These are phyloP conservation scores for Callipepla californica DNA, from an alignment of 2,113 vertebrate genomes.

Conservation along the genomic window DNA sequence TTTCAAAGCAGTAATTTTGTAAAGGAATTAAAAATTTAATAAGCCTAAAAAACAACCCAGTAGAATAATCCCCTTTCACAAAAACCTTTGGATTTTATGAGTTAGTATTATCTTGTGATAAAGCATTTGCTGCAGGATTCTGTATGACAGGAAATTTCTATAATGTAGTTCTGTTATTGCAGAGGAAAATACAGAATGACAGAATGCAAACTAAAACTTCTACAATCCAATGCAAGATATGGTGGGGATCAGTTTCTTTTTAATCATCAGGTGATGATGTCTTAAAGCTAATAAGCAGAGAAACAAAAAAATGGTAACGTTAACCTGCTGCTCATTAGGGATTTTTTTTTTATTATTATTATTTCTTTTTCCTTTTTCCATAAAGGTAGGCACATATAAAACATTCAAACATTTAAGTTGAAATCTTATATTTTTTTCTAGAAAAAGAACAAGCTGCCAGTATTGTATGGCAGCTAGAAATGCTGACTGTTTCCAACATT, in stretches of 20 bases:
- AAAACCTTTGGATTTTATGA: neutral
- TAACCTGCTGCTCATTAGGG: neutral
- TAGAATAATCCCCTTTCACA: neutral
- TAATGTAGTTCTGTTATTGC: neutral
- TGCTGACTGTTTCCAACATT: neutral
- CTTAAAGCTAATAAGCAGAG: neutral
- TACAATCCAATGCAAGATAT: neutral
- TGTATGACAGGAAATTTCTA: neutral
- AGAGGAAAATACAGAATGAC: neutral
- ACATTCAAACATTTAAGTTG: neutral
- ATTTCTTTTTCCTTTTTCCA: neutral
- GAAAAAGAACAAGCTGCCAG: neutral
- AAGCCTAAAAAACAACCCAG: neutral
- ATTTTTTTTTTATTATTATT: neutral
- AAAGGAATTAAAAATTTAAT: conserved; percentile 9
- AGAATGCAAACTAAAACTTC: neutral
- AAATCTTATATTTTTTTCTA: neutral
- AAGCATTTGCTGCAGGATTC: neutral
- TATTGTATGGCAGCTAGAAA: neutral
- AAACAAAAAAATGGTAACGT: neutral
- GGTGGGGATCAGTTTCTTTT: neutral
- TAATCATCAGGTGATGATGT: neutral
- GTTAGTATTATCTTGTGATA: neutral
- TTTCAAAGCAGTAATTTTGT: neutral
- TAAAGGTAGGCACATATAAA: neutral